phyloP scores from a whole-genome alignment of 2,113 vertebrate genomes.

The Cynoglossus semilaevis region DNA sequence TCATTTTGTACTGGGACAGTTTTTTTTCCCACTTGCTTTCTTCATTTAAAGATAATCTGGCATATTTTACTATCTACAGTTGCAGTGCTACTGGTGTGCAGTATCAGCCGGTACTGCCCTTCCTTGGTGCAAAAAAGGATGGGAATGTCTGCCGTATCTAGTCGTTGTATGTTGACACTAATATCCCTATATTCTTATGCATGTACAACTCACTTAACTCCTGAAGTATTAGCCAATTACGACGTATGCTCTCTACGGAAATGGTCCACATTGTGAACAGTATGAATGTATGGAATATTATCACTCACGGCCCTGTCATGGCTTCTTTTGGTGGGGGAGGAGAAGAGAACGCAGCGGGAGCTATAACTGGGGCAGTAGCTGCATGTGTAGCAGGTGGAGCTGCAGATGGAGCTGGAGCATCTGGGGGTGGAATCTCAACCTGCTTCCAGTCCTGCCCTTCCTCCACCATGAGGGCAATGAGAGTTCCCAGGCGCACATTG shows the following conservation, averaged over 20 bases:
- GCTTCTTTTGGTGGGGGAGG: slow-evolving; percentile 42
- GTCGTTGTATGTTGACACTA: too few relatives aligned
- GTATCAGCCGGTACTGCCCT: too few relatives aligned
- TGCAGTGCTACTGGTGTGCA: too few relatives aligned
- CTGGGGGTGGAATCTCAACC: slow-evolving; percentile 83
- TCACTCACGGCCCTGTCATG: slow-evolving; percentile 66
- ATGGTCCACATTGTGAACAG: not conserved
- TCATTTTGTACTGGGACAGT: too few relatives aligned
- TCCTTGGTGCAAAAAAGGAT: too few relatives aligned
- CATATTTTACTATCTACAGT: too few relatives aligned
- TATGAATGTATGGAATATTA: not conserved
- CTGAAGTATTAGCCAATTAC: too few relatives aligned
- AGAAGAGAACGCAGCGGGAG: slow-evolving; percentile 47
- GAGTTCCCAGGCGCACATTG: slow-evolving; percentile 83
- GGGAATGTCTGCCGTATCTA: too few relatives aligned
- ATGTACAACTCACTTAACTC: not conserved
- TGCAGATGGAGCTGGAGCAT: slow-evolving; percentile 39
- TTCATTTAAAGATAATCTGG: too few relatives aligned
- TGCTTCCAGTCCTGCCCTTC: slow-evolving; percentile 95
- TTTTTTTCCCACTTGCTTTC: too few relatives aligned
- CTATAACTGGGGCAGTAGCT: slow-evolving; percentile 9
- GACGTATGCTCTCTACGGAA: not conserved
- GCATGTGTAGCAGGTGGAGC: slow-evolving; percentile 47
- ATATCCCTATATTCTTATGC: too few relatives aligned
- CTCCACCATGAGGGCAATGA: slow-evolving; percentile 91